A percentile compares a stretch with the other conserved stretches of the same genome.
Conservation (phyloP, 2,888 invertebrate genomes). For the Chromoteleia sp. region DNA sequence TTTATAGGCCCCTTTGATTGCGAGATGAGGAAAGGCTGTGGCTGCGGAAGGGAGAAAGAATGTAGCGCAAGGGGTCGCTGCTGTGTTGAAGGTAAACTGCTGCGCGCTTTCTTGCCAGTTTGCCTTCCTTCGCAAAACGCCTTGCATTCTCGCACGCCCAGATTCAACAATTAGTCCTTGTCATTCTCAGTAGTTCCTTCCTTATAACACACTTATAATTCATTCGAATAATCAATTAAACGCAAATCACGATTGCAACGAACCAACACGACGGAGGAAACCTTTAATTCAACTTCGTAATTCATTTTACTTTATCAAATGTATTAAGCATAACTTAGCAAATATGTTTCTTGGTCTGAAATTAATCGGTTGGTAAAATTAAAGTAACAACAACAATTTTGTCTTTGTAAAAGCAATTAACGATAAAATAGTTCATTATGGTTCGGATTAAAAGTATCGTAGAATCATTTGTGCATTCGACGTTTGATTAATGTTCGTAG, state of each 20-base stretch:
- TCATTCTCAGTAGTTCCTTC: constrained; percentile 62
- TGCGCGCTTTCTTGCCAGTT: constrained; percentile 72
- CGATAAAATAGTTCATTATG: too few species aligned
- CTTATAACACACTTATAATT: constrained; percentile 45
- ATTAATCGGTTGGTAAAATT: too few species aligned
- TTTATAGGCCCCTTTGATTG: constrained; percentile 69
- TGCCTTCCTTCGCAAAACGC: constrained; percentile 70
- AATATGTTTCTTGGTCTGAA: too few species aligned
- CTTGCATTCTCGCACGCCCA: constrained; percentile 81
- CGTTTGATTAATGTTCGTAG: too few species aligned
- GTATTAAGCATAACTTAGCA: too few species aligned
- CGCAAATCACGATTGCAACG: constrained; percentile 18
- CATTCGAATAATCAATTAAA: neutral
- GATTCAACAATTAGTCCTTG: constrained; percentile 73
- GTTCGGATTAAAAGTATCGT: too few species aligned
- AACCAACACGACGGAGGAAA: too few species aligned
- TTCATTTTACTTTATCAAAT: too few species aligned
- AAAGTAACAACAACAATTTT: too few species aligned
- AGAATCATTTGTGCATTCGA: too few species aligned
- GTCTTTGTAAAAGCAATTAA: too few species aligned
- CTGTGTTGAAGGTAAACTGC: constrained; percentile 82
- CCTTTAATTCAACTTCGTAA: too few species aligned
- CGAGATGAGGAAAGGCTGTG: constrained; percentile 69
- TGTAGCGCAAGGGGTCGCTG: constrained; percentile 83
- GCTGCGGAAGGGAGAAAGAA: constrained; percentile 75